A percentile compares a stretch with the other conserved stretches of the same genome.
phyloP scores from a whole-genome alignment of 1,140 invertebrate species.

The Tetranychus cinnabarinus region DNA sequence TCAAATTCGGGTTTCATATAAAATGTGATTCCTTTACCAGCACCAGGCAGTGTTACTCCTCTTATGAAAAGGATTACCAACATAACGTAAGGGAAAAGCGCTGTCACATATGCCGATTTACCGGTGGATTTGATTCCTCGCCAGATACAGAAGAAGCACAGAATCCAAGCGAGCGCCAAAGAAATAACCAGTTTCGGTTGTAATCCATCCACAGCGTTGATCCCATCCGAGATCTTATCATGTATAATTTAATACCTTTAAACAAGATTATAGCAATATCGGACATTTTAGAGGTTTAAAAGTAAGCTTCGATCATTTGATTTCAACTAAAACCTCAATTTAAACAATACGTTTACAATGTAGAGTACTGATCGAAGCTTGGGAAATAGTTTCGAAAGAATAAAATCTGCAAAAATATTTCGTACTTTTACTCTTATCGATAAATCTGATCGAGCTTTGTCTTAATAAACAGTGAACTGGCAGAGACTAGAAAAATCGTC shows the following conservation, averaged over 20 bases:
- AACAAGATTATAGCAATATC: background rate
- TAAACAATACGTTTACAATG: too few relatives aligned
- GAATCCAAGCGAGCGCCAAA: constrained; percentile 30
- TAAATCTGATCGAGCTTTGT: too few relatives aligned
- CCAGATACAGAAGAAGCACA: constrained; percentile 32
- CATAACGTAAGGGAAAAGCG: constrained; percentile 36
- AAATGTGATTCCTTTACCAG: constrained; percentile 44
- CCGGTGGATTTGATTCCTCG: constrained; percentile 29
- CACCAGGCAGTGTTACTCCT: constrained; percentile 46
- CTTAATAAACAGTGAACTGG: too few relatives aligned
- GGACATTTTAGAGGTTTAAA: background rate
- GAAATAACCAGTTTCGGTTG: constrained; percentile 32
- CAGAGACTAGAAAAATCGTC: background rate
- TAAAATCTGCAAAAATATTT: too few relatives aligned
- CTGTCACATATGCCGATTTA: constrained; percentile 22
- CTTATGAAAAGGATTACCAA: constrained; percentile 45
- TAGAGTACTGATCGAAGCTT: too few relatives aligned
- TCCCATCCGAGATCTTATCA: constrained; percentile 21
- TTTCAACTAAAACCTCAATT: too few relatives aligned
- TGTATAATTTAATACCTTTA: background rate
- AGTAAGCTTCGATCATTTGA: background rate
- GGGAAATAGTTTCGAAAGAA: too few relatives aligned
- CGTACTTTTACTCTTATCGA: too few relatives aligned
- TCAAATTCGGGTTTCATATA: constrained; percentile 27
- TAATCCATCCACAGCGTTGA: constrained; percentile 26